These are phyloP conservation scores for Arctopsyche grandis DNA, from an alignment of 1,140 invertebrate genomes.

Conservation along the genomic window DNA sequence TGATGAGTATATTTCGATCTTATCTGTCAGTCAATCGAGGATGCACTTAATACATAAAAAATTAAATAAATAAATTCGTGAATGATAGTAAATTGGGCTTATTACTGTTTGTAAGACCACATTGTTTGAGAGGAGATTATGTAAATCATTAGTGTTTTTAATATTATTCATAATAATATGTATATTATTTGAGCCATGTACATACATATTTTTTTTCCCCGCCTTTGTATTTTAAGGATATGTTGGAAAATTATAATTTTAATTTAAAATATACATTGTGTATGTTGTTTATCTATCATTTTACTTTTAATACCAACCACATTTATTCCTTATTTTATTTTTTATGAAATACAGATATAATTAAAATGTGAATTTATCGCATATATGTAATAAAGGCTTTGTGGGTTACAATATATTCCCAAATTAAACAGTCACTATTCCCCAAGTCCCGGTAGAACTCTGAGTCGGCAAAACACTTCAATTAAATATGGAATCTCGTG, in stretches of 20 bases:
- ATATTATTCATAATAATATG: constrained; percentile 47
- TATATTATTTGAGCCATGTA: constrained; percentile 50
- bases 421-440: constrained; percentile 15
- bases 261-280: constrained; percentile 55
- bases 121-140: constrained; percentile 41
- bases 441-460: too few species aligned
- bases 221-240: constrained; percentile 53
- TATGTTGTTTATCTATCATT: constrained; percentile 53
- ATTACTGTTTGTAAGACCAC: constrained; percentile 36
- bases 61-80: not conserved
- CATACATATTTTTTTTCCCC: constrained; percentile 47
- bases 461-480: too few species aligned
- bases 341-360: too few species aligned
- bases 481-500: constrained; percentile 20
- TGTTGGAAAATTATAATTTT: constrained; percentile 54
- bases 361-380: not conserved
- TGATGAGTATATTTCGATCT: not conserved
- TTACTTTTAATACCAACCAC: constrained; percentile 27
- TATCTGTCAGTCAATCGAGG: not conserved
- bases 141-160: constrained; percentile 47
- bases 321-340: too few species aligned
- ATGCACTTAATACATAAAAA: constrained; percentile 7
- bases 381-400: not conserved
- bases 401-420: not conserved
- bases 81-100: constrained; percentile 36